phyloP scores from a whole-genome alignment of 1,140 invertebrate genomes.

The Drosophila equinoxialis region DNA sequence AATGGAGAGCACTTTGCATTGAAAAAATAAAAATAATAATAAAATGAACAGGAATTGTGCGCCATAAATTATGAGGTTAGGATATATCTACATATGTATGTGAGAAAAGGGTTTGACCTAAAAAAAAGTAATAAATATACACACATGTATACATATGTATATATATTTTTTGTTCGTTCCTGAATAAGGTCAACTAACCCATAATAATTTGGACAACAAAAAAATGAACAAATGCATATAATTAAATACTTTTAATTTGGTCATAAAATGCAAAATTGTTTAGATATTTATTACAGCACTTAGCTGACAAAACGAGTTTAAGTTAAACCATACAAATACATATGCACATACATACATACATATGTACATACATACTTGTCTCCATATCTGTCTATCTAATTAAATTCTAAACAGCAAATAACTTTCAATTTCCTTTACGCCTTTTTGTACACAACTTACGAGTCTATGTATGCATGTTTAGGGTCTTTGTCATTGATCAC shows the following conservation, averaged over 20 bases:
- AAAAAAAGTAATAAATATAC: not conserved
- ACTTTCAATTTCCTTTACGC: slow-evolving; percentile 69
- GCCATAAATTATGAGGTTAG: slow-evolving; percentile 47
- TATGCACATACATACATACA: slow-evolving; percentile 1
- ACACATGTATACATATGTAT: not conserved
- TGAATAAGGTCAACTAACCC: slow-evolving; percentile 6
- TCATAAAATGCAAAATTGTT: slow-evolving; percentile 13
- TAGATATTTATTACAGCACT: slow-evolving; percentile 12
- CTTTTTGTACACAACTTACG: slow-evolving; percentile 21
- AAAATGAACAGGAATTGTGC: slow-evolving; percentile 35
- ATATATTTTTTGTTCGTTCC: not conserved
- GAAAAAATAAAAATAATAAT: slow-evolving; percentile 34
- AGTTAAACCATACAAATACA: not conserved
- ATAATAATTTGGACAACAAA: not conserved
- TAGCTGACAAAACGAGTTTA: slow-evolving; percentile 3
- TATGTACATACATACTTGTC: slow-evolving; percentile 32
- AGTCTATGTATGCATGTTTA: slow-evolving; percentile 36
- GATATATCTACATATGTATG: not conserved
- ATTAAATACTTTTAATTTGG: slow-evolving; percentile 15
- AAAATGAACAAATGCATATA: not conserved
- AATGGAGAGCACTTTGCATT: slow-evolving; percentile 80
- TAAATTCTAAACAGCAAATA: slow-evolving; percentile 69
- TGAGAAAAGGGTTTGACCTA: not conserved
- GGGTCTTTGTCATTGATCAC: slow-evolving; percentile 37
- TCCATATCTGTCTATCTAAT: slow-evolving; percentile 42